Conservation (phyloP, 2,113 vertebrate genomes). For the Arenaria interpres region DNA sequence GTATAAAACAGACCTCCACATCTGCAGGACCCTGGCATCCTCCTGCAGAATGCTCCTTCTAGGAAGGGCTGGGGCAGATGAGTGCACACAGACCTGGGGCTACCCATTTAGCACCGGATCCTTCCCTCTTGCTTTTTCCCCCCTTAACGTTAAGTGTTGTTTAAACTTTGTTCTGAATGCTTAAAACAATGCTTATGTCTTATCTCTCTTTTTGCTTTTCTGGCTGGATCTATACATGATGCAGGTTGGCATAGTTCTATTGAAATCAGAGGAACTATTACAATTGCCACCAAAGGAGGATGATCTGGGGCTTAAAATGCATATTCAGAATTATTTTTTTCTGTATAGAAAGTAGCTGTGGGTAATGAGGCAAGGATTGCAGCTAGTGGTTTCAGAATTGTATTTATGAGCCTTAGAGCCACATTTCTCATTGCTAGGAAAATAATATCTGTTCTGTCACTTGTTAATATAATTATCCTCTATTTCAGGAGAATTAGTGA, state of each 20-base stretch:
- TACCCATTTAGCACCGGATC: not conserved
- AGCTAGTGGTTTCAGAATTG: not conserved
- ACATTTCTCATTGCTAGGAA: not conserved
- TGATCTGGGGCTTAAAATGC: not conserved
- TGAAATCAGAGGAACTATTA: not conserved
- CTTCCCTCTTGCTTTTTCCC: not conserved
- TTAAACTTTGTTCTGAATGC: not conserved
- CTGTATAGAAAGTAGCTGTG: not conserved
- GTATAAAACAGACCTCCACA: not conserved
- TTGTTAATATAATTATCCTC: slow-evolving; percentile 41
- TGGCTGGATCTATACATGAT: not conserved
- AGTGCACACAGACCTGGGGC: not conserved
- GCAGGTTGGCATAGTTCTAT: not conserved
- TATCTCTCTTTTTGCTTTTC: not conserved
- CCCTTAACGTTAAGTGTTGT: not conserved
- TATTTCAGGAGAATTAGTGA: slow-evolving; percentile 33
- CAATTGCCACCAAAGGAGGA: not conserved
- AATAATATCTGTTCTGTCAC: slow-evolving; percentile 12
- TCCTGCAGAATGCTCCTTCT: not conserved
- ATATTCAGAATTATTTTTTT: not conserved
- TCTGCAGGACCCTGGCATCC: not conserved
- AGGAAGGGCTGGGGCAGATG: not conserved
- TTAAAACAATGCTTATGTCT: not conserved
- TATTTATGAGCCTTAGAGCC: slow-evolving; percentile 23
- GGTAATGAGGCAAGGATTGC: slow-evolving; percentile 8